Evolutionary conservation across 2,888 invertebrate species (phyloP), one percentile per base, ranked within the genome.

Genomic region (Linnaemya tessellans): DNA sequence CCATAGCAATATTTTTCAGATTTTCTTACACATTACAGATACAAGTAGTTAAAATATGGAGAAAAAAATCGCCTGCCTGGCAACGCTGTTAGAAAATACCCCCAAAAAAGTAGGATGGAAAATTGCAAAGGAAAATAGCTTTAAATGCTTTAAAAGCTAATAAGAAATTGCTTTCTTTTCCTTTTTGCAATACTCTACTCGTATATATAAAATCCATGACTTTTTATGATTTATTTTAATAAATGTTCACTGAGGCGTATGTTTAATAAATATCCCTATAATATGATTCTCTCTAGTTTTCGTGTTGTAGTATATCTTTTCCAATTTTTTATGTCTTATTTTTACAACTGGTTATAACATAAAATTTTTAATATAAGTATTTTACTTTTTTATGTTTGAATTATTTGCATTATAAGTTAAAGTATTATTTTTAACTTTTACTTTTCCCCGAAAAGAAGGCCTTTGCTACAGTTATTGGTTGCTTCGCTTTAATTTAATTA

Each of bases 221-320:
- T 74, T 51, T 20, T 35, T 60, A 20, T 49, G 30, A 43, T 43
- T 60, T 64, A 58, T 77, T 75, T 74, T 71, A 80, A 54, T 67
- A 70, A 71, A 68, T 46, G 64, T 58, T 56, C 51, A 58, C 65
- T 78, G 77, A 65, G 30, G 70, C 75, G 58, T 46, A 70, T 80
- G 43, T 35, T 60, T 60, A 25, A 74, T 51, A 83, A 73, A 58
- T 49, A 38, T 56, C 43, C 20, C 25, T 56, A 49, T 49, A 56
- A 71, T 56, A 43, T 51, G 41, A 64, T 80, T 18, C n/a, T n/a
- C 25, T 38, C 68, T n/a, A 5, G n/a, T 41, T 60, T 38, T 20
- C 7, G 38, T 58, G 1, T 46, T 46, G 15, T 35, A 11, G 25
- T n/a, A n/a, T n/a, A 60, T 58, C 49, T 49, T 13, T 18, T 25